Base-by-base conservation (phyloP, 2,113 vertebrate genomes). In the Capreolus pygargus region DNA sequence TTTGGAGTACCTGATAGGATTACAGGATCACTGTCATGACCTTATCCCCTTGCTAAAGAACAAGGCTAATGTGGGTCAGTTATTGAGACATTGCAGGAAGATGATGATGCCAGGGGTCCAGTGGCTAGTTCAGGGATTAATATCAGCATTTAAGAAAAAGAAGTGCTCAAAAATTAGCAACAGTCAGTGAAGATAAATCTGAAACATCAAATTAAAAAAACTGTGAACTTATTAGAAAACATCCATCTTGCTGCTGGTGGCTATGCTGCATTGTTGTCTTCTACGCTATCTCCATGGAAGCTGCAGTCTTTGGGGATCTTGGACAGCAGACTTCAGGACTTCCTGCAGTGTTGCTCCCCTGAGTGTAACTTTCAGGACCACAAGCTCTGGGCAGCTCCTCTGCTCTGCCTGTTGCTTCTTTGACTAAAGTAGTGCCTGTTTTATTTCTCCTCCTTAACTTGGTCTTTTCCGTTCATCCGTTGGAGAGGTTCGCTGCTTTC, bases 321-420 rank as follows among this genome's bases (percentile, higher is more conserved):
- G 2, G n/a, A 54, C 78, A 54, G 25, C 15, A 6, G 33, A 67
- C 86, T 39, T 30, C 21, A 43, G 61, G 30, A 15, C 30, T 60
- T 43, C 79, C 27, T 36, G 52, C 1, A 2, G 11, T 17, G 28
- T 30, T 45, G 36, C 61, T 76, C 25, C 52, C 61, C 7, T 12
- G 43, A 88, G 87, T 55, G 27, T 7, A 57, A 78, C 76, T 97
- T 97, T 94, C 95, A 97, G 93, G 54, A 96, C 91, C 95, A 94
- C 85, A 74, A 15, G n/a, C 84, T 84, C 57, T 86, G 91, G 82
- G 96, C 89, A 96, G 95, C 81, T 95, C 96, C 95, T 58, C 28
- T 16, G 57, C 45, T 76, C 78, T 64, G 76, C 57, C 43, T 55
- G 55, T 33, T 1, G 25, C 86, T 70, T 30, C 4, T 79, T 14